phyloP scores from a whole-genome alignment of 2,113 vertebrate genomes.

The Pyxicephalus adspersus region DNA sequence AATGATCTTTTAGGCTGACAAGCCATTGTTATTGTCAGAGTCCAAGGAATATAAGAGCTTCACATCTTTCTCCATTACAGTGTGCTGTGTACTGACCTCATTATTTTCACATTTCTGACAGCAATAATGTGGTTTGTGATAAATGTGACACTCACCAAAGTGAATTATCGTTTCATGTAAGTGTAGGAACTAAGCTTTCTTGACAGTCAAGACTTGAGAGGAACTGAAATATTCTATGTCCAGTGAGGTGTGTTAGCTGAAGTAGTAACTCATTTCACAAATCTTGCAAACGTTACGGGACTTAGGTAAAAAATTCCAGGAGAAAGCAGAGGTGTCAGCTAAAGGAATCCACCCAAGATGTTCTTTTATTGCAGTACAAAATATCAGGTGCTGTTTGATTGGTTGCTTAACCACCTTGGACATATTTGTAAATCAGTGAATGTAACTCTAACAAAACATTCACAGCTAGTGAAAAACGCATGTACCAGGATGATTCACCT shows the following conservation, averaged over 20 bases:
- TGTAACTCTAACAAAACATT: too few species aligned
- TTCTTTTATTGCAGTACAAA: too few species aligned
- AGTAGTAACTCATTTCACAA: background rate
- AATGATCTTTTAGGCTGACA: background rate
- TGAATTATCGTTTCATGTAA: constrained; percentile 69
- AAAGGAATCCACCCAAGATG: background rate
- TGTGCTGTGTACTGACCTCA: constrained; percentile 80
- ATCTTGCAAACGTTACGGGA: background rate
- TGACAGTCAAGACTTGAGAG: constrained; percentile 9
- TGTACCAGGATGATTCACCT: too few species aligned
- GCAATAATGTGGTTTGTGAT: constrained; percentile 80
- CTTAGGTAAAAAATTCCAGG: too few species aligned
- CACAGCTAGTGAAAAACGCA: too few species aligned
- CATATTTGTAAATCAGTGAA: too few species aligned
- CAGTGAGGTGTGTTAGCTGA: constrained; percentile 14
- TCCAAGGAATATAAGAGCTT: constrained; percentile 78
- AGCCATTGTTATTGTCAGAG: constrained; percentile 67
- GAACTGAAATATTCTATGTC: constrained; percentile 16
- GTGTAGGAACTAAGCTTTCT: background rate
- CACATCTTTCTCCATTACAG: constrained; percentile 89
- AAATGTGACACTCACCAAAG: constrained; percentile 80
- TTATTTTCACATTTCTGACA: constrained; percentile 83
- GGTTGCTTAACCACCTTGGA: too few species aligned
- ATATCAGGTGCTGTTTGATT: background rate
- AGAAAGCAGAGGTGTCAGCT: background rate